Conservation (phyloP, 1,140 invertebrate genomes). For the Zaprionus ornatus region DNA sequence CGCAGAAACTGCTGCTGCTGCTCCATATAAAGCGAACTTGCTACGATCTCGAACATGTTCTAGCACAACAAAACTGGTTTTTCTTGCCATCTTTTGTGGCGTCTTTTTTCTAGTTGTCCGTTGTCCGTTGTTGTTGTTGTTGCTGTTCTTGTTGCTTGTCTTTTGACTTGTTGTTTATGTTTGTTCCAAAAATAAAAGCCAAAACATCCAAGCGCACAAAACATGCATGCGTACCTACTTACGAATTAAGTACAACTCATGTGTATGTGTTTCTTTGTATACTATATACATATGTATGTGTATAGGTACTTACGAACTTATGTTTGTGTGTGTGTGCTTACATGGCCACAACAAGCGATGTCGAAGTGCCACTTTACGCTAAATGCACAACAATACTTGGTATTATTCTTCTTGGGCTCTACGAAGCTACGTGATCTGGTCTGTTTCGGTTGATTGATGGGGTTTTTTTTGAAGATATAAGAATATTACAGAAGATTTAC, state of each 20-base stretch:
- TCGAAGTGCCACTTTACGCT: slow-evolving; percentile 56
- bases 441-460: slow-evolving; percentile 60
- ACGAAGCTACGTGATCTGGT: slow-evolving; percentile 49
- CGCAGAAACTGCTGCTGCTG: slow-evolving; percentile 37
- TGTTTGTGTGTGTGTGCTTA: not conserved
- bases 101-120: slow-evolving; percentile 33
- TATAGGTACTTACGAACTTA: not conserved
- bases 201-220: slow-evolving; percentile 22
- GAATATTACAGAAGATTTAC: slow-evolving; percentile 7
- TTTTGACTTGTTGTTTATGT: slow-evolving; percentile 61
- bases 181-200: slow-evolving; percentile 76
- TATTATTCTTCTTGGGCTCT: slow-evolving; percentile 5
- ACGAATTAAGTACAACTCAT: slow-evolving; percentile 4
- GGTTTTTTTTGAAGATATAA: not conserved
- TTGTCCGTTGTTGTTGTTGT: slow-evolving; percentile 6
- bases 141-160: slow-evolving; percentile 41
- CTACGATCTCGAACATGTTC: slow-evolving; percentile 51
- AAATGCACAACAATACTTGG: slow-evolving; percentile 45
- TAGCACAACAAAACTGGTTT: slow-evolving; percentile 59
- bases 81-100: slow-evolving; percentile 31
- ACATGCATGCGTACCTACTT: slow-evolving; percentile 21
- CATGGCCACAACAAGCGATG: slow-evolving; percentile 35
- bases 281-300: not conserved
- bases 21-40: slow-evolving; percentile 54
- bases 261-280: not conserved